Evolutionary conservation across 2,113 vertebrate species (phyloP), one percentile per base, ranked within the genome.

Genomic region (Camelus dromedarius): DNA sequence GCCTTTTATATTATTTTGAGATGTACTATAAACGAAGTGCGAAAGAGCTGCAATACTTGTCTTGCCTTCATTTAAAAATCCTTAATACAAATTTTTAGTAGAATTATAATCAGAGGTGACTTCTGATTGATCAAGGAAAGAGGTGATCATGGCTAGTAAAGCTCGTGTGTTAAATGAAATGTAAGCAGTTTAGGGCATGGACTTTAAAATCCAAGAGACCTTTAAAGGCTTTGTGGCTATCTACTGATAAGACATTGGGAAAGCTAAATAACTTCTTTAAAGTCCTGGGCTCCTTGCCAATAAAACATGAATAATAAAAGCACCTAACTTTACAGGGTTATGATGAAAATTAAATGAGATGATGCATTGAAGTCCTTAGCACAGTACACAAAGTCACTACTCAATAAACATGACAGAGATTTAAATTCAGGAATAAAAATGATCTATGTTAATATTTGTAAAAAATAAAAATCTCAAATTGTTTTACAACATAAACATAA

Each of bases 41-140:
- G 38, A 73, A 83, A 88, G 38, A 73, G 10, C 15, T 48, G 7
- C 5, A 10, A 14, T 60, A 7, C 75, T 70, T 56, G 3, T 58
- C 64, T 95, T 75, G 67, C 32, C 4, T 89, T 81, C n/a, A 52
- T 66, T 70, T 91, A 75, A 88, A 85, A 91, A 79, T 73, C 70
- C 76, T 42, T 84, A 79, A 70, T 12, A 58, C 15, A 87, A 70
- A 66, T 46, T 73, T 97, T 79, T 30, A 73, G 38, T 54, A 73
- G 54, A 83, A 95, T 50, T 32, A 69, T 62, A 85, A 54, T 15
- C 16, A 82, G n/a, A 91, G 80, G 35, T 77, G 81, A 95, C 30
- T 83, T 50, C 52, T 54, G 14, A 77, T 24, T 69, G 48, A 77
- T 14, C 38, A 79, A 93, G 18, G 18, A 87, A 50, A 76, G 76